These are phyloP conservation scores for Bagarius yarrelli DNA, from an alignment of 2,113 vertebrate genomes.

Conservation along the genomic window DNA sequence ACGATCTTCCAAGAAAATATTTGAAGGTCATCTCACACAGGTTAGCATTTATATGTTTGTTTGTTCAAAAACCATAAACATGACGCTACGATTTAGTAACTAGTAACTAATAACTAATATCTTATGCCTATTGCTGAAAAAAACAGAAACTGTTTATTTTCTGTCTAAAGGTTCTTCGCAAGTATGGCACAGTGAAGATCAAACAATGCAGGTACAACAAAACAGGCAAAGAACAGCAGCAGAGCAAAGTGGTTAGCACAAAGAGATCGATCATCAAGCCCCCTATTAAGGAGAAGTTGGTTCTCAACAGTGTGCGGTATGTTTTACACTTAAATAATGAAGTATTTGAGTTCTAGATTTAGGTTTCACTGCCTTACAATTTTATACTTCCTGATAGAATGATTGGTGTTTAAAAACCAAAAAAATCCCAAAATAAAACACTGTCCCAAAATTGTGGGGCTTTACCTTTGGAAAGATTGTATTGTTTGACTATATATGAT, in stretches of 20 bases:
- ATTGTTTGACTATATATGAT: too few species aligned
- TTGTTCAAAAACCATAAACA: not conserved
- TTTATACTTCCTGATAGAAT: too few species aligned
- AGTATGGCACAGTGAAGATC: constrained; percentile 88
- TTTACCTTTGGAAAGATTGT: too few species aligned
- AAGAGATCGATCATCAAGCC: constrained; percentile 91
- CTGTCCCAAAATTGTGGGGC: too few species aligned
- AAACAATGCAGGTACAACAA: constrained; percentile 97
- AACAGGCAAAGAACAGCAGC: constrained; percentile 92
- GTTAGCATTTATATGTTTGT: constrained; percentile 59
- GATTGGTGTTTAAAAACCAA: too few species aligned
- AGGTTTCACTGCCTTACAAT: too few species aligned
- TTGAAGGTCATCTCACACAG: constrained; percentile 96
- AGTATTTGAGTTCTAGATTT: too few species aligned
- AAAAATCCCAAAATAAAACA: too few species aligned
- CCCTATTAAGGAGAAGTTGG: constrained; percentile 87
- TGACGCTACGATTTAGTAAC: not conserved
- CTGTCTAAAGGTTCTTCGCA: constrained; percentile 83
- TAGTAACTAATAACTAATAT: not conserved
- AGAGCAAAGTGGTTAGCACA: constrained; percentile 93
- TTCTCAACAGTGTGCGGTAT: constrained; percentile 91
- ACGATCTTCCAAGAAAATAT: constrained; percentile 90
- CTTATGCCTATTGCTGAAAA: not conserved
- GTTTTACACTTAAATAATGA: too few species aligned
- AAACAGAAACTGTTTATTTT: not conserved